Conservation (phyloP, 2,113 vertebrate genomes). For the Morone chrysops region DNA sequence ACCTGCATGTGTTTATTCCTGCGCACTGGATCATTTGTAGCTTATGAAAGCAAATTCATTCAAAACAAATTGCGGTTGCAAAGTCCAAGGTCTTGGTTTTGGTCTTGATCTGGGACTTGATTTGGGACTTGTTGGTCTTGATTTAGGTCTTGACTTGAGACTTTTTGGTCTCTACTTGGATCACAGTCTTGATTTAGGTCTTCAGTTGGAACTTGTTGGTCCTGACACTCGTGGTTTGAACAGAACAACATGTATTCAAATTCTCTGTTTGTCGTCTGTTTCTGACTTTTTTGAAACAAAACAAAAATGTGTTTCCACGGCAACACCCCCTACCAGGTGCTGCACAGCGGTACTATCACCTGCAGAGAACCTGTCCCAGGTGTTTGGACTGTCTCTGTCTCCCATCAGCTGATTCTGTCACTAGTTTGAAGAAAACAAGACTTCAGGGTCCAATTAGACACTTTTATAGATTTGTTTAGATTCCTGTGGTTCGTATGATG, state of each 20-base stretch:
- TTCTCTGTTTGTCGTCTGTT: background rate
- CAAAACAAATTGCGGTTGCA: background rate
- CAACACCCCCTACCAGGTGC: background rate
- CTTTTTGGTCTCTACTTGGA: background rate
- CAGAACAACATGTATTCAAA: background rate
- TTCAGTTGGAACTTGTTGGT: background rate
- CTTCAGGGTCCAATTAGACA: background rate
- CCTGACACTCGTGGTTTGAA: background rate
- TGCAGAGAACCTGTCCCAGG: too few relatives aligned
- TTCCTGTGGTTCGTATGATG: background rate
- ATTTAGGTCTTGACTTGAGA: background rate
- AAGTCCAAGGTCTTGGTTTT: background rate
- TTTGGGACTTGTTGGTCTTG: background rate
- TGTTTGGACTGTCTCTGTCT: background rate
- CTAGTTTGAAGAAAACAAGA: background rate
- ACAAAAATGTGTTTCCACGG: background rate
- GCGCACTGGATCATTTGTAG: too few relatives aligned
- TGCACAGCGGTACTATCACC: background rate
- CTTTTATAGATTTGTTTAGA: background rate
- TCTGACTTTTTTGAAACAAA: background rate
- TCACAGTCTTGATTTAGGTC: too few relatives aligned
- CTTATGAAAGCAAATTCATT: too few relatives aligned
- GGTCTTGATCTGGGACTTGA: background rate
- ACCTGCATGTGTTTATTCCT: background rate
- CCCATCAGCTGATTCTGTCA: background rate